Percentiles rank a stretch among this genome's conserved stretches.
phyloP scores from a whole-genome alignment of 1,140 invertebrate genomes.

The Chironomus striatipennis region DNA sequence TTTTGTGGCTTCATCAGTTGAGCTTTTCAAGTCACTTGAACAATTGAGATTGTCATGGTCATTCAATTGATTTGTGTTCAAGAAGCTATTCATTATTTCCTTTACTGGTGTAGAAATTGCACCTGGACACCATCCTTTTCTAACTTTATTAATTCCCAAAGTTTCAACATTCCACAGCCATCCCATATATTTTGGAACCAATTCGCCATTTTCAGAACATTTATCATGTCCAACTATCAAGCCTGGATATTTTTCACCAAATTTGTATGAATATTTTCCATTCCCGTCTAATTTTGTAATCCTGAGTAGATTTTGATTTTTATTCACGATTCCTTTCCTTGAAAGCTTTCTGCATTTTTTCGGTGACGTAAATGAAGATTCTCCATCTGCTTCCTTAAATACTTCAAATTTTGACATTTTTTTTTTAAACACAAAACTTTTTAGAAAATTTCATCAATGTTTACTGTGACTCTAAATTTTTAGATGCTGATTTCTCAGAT shows the following conservation, averaged over 20 bases:
- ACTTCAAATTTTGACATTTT: conserved; percentile 1
- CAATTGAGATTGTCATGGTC: not conserved
- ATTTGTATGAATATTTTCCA: conserved; percentile 1
- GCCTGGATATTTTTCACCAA: conserved; percentile 3
- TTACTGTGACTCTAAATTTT: not conserved
- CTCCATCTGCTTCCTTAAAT: not conserved
- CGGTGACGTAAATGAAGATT: not conserved
- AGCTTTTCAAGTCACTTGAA: not conserved
- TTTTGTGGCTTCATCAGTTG: not conserved
- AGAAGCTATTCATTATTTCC: conserved; percentile 35
- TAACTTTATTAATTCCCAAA: not conserved
- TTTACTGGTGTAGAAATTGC: conserved; percentile 35
- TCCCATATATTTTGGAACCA: not conserved
- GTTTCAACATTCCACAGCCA: conserved; percentile 18
- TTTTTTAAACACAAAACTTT: not conserved
- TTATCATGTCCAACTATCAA: not conserved
- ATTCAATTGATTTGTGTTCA: conserved; percentile 32
- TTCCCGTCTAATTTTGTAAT: not conserved
- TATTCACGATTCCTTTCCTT: not conserved
- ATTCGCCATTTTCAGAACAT: not conserved
- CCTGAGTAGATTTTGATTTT: not conserved
- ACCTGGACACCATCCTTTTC: conserved; percentile 34
- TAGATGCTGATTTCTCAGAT: not conserved
- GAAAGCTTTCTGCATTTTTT: not conserved
- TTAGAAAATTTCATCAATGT: not conserved